A percentile compares a stretch with the other conserved stretches of the same genome.
phyloP scores from a whole-genome alignment of 2,113 vertebrate species.

The Bombycilla garrulus region DNA sequence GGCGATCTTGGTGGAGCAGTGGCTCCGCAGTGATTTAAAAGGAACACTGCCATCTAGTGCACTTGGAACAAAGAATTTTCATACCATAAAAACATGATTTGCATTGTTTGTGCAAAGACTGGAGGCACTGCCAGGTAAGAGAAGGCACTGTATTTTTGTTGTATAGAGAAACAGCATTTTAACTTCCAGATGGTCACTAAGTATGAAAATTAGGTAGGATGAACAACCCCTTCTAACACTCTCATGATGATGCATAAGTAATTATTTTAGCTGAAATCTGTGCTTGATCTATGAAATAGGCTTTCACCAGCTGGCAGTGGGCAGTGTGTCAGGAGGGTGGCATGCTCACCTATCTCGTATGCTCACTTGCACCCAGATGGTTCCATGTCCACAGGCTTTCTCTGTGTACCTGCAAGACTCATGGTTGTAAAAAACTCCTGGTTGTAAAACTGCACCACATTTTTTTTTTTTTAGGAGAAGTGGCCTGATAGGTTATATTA shows the following conservation, averaged over 20 bases:
- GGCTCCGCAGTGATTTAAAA: neutral
- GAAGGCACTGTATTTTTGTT: neutral
- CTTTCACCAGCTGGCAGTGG: neutral
- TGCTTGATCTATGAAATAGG: neutral
- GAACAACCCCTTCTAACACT: neutral
- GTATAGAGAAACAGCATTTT: neutral
- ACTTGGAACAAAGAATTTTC: neutral
- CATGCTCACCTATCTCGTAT: accelerated
- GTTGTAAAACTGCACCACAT: neutral
- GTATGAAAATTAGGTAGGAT: neutral
- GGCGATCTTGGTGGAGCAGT: neutral
- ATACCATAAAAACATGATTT: neutral
- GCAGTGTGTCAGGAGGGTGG: neutral
- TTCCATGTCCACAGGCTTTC: neutral
- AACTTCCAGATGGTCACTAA: neutral
- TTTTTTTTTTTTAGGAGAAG: accelerated
- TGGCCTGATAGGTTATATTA: neutral
- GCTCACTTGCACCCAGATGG: neutral
- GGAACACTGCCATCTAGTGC: slow-evolving; percentile 66
- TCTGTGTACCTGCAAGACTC: neutral
- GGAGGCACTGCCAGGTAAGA: neutral
- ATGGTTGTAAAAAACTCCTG: neutral
- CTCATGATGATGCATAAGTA: neutral
- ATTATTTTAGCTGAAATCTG: neutral
- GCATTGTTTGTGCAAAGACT: neutral